Base-by-base conservation (phyloP, 2,888 invertebrate species). In the Eremobia ochroleuca region DNA sequence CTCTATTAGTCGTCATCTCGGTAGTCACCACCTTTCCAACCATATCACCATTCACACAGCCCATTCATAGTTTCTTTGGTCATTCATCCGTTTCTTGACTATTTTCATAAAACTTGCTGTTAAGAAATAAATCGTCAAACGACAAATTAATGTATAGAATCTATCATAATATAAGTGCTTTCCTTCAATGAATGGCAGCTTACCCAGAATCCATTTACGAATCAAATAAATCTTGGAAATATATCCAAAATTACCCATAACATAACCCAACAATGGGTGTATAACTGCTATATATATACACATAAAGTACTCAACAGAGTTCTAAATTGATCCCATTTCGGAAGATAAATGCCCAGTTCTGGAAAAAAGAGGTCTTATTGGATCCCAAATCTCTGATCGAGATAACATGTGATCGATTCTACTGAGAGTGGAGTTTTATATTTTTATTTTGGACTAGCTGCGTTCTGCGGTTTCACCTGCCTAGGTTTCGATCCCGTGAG, bases 331-430 rank as follows among this genome's bases (percentile, higher is more conserved):
- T 90, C 88, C 90, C 91, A 92, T 93, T 93, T 82, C 81, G 82
- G 65, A 85, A 92, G 93, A 94, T 91, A 91, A 93, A 92, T 91
- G 92, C 81, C 81, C 82, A 89, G 83, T 88, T 84, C 83, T 88
- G 85, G 89, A 89, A 91, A 92, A 92, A 91, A 89, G 86, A 85
- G 81, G 87, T 90, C 90, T 92, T 92, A 94, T 93, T 93, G 91
- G 91, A 91, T 90, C 86, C 87, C 87, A 89, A 90, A 92, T 92
- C 91, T 90, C 89, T 79, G 89, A 91, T 91, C 88, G 82, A 85
- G 92, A 93, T 93, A 93, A 89, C 84, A 79, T 74, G 85, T 90
- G 91, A 92, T 92, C 88, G 91, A 91, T 91, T 87, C 82, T 75
- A 83, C 73, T 87, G 82, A 81, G 84, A 81, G 58, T 76, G 25